Evolutionary conservation across 2,888 invertebrate species (phyloP), one percentile per base, ranked within the genome.

Genomic region (Conistra vaccinii): DNA sequence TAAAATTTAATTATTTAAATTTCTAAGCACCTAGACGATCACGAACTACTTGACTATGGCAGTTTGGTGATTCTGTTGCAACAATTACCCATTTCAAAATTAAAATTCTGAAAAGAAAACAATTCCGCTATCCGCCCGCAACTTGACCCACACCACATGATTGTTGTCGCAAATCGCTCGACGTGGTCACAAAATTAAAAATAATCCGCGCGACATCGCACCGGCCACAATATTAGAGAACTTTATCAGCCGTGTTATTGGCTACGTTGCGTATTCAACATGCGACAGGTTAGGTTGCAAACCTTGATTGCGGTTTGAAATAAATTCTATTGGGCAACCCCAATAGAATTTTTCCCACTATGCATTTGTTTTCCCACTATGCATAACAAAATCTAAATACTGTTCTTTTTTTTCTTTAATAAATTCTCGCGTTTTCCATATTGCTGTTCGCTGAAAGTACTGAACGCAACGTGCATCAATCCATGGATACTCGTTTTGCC

Each of bases 211-310:
- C 72, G 35, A 58, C 76, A 69, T 55, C 39, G 60, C 68, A 23
- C 42, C 32, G 57, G 23, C 53, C 57, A 55, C 79, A 66, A 71
- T 87, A 84, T 84, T 78, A 75, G 78, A 81, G 78, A 80, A 87
- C 78, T 86, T 81, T 86, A 86, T 86, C 81, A 79, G 58, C 69
- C 81, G 77, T 87, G 81, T 79, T 76, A 81, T 79, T 85, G 88
- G 58, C n/a, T 32, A n/a, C 48, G 68, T 80, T 65, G 35, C 12
- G 23, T 65, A 66, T 61, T n/a, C 23, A 5, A 0, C 29, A 26
- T 55, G n/a, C 73, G 62, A 29, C 58, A 0, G 12, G 23, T 39
- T 26, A 20, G 3, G 60, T 35, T 58, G 58, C 58, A 20, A n/a
- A 12, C 53, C 12, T 53, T 12, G n/a, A 9, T 14, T n/a, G n/a